Percentiles rank a stretch among this genome's conserved stretches.
Conservation (phyloP, 1,140 invertebrate genomes). For the Kradibia gibbosae region DNA sequence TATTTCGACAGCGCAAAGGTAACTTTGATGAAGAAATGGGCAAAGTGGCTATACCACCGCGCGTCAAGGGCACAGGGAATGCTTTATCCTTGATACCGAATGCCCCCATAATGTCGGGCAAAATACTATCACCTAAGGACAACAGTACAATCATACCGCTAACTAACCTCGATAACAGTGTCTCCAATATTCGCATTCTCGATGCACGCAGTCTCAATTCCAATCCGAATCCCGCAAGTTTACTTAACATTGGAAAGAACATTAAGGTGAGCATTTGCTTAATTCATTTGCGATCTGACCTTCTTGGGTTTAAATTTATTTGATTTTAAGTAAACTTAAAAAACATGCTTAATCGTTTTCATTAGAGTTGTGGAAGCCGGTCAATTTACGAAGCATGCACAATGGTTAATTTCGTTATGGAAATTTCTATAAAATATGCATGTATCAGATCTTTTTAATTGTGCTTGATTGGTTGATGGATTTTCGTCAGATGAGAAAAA, state of each 20-base stretch:
- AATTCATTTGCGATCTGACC: too few relatives aligned
- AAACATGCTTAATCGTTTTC: too few relatives aligned
- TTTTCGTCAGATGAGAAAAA: too few relatives aligned
- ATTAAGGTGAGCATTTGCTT: conserved; percentile 28
- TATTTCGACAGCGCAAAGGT: conserved; percentile 40
- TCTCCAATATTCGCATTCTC: conserved; percentile 45
- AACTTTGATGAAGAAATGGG: not conserved
- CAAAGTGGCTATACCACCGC: conserved; percentile 20
- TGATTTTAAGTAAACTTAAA: too few relatives aligned
- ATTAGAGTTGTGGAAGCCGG: too few relatives aligned
- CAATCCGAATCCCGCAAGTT: not conserved
- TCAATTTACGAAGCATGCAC: too few relatives aligned
- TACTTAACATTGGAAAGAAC: conserved; percentile 37
- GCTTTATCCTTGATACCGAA: not conserved
- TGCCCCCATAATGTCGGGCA: not conserved
- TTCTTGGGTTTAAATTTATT: too few relatives aligned
- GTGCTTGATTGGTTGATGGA: too few relatives aligned
- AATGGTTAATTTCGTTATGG: too few relatives aligned
- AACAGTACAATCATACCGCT: conserved; percentile 23
- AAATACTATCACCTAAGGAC: conserved; percentile 24
- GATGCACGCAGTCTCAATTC: conserved; percentile 34
- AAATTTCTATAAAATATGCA: too few relatives aligned
- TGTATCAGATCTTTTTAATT: too few relatives aligned
- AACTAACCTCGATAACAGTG: conserved; percentile 13
- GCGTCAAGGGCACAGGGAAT: not conserved